Percentiles rank a stretch among this genome's conserved stretches.
Evolutionary conservation across 2,113 vertebrate species (phyloP).

Genomic region (Suricata suricatta): DNA sequence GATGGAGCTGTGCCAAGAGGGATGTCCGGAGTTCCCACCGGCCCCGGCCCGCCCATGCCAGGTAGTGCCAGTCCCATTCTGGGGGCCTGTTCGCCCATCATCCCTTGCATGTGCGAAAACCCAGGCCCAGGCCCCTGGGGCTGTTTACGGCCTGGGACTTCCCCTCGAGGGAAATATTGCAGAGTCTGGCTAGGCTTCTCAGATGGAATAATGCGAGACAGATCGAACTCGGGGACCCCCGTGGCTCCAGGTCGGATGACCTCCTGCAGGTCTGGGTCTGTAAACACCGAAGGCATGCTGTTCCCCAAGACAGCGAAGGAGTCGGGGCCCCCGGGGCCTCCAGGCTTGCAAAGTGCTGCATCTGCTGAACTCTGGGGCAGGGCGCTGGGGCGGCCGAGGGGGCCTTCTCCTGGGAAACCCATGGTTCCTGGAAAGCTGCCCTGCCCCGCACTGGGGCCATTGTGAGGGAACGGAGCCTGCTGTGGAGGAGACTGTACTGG

Average conservation of each 20-base stretch:
- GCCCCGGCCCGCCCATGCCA: slow-evolving; percentile 96
- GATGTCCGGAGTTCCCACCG: slow-evolving; percentile 95
- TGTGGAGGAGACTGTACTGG: slow-evolving; percentile 97
- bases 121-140: slow-evolving; percentile 93
- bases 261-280: slow-evolving; percentile 97
- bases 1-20: slow-evolving; percentile 91
- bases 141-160: slow-evolving; percentile 94
- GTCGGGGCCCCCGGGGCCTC: slow-evolving; percentile 94
- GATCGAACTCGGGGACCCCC: slow-evolving; percentile 98
- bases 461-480: slow-evolving; percentile 97
- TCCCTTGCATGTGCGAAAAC: slow-evolving; percentile 95
- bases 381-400: slow-evolving; percentile 93
- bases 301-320: slow-evolving; percentile 92
- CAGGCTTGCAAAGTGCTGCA: slow-evolving; percentile 96
- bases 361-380: slow-evolving; percentile 94
- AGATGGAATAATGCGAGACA: slow-evolving; percentile 98
- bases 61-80: slow-evolving; percentile 96
- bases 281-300: slow-evolving; percentile 94
- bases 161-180: slow-evolving; percentile 98
- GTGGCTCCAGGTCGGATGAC: slow-evolving; percentile 98
- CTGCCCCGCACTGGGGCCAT: slow-evolving; percentile 92
- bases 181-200: slow-evolving; percentile 99
- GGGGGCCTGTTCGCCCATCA: slow-evolving; percentile 94
- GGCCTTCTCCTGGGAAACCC: slow-evolving; percentile 97
- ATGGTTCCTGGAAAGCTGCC: slow-evolving; percentile 94